Percentiles rank a stretch among this genome's conserved stretches.
Conservation (phyloP, 2,797 vertebrate species). For the Megalops cyprinoides region DNA sequence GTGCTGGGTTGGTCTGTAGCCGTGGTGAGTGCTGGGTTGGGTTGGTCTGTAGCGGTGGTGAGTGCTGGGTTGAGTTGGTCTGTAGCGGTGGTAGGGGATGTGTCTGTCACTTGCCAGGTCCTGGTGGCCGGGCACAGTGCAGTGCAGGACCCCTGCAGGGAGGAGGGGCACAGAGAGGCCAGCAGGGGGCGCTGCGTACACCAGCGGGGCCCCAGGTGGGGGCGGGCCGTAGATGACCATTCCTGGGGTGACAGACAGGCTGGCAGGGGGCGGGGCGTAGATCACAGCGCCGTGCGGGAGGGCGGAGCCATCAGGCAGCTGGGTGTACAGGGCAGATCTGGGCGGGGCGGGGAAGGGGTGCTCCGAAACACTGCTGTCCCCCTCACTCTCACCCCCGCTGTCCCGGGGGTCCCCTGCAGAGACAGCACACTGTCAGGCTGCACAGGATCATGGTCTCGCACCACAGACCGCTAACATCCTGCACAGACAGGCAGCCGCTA, state of each 20-base stretch:
- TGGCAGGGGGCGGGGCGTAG: conserved; percentile 68
- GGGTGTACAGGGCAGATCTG: conserved; percentile 71
- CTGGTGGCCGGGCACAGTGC: conserved; percentile 78
- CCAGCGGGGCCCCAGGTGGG: conserved; percentile 66
- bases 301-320: conserved; percentile 69
- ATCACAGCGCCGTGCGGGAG: conserved; percentile 74
- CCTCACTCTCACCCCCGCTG: conserved; percentile 62
- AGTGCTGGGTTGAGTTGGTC: too few species aligned
- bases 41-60: too few species aligned
- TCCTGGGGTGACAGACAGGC: conserved; percentile 60
- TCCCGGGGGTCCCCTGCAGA: conserved; percentile 55
- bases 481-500: too few species aligned
- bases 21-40: too few species aligned
- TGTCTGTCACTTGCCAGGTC: conserved; percentile 65
- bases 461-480: too few species aligned
- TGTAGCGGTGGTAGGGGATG: too few species aligned
- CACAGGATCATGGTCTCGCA: conserved; percentile 19
- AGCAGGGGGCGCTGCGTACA: conserved; percentile 72
- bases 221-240: conserved; percentile 71
- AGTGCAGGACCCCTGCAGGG: conserved; percentile 72
- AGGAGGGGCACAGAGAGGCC: conserved; percentile 67
- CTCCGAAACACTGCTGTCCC: conserved; percentile 40
- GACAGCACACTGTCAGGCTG: conserved; percentile 33
- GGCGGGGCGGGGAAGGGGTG: conserved; percentile 63
- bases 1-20: too few species aligned